Evolutionary conservation across 2,797 vertebrate species (phyloP), one percentile per base, ranked within the genome.

Genomic region (Phoebastria nigripes): DNA sequence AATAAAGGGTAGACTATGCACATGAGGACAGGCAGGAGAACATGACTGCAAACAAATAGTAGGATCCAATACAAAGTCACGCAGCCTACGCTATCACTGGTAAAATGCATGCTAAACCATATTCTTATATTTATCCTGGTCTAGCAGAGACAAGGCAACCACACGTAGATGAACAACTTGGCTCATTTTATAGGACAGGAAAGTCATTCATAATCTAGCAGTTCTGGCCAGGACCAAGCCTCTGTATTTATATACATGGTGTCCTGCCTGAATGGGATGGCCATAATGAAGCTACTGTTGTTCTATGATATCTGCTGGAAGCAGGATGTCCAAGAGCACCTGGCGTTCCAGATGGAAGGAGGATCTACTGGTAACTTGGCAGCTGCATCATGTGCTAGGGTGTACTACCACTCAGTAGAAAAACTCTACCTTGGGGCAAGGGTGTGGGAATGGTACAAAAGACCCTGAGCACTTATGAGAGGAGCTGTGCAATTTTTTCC

Each of bases 1-100:
- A 77, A 77, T 2, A 87, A 41, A 84, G 42, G 67, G 18, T 17
- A 82, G 7, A 80, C 71, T 1, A 33, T 4, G 33, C 31, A 78
- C 1, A 8, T 70, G 29, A 90, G 52, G 25, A 42, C n/a, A 49
- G 73, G 83, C 78, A 87, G 41, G 29, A 77, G 33, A 61, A 59
- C 14, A 9, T 0, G 3, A 22, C 4, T 11, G 41, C 22, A 59
- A 39, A 17, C 47, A 56, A 61, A 33, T 0, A 39, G 2, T 0
- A 35, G 55, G 46, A 82, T 28, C 35, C 26, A 39, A 24, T 12
- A 15, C 6, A 11, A 47, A 87, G 56, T 19, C 39, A 62, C 7
- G 4, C 31, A 72, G 55, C 35, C 49, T 52, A 31, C 2, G 3
- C 42, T 25, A 17, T 11, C 39, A 12, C n/a, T 28, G 21, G 25